phyloP scores from a whole-genome alignment of 2,888 invertebrate species.

The Alloplasta piceator region DNA sequence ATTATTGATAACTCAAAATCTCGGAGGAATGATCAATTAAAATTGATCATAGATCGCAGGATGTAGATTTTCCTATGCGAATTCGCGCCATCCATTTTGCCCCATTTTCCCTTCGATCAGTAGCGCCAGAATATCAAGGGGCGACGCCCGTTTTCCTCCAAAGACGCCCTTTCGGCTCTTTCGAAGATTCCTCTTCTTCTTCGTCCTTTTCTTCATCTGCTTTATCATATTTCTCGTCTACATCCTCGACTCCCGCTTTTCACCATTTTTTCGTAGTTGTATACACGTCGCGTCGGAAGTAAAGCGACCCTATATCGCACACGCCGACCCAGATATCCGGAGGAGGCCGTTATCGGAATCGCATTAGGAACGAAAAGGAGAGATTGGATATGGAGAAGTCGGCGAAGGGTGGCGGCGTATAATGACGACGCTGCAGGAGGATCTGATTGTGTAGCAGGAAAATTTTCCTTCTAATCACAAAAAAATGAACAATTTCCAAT shows the following conservation, averaged over 20 bases:
- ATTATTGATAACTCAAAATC: too few species aligned
- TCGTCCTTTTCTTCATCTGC: slow-evolving; percentile 9
- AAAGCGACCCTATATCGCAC: slow-evolving; percentile 25
- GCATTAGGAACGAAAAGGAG: slow-evolving; percentile 74
- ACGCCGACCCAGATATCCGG: slow-evolving; percentile 72
- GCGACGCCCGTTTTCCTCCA: slow-evolving; percentile 24
- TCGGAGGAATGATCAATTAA: too few species aligned
- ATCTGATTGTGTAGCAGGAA: neutral
- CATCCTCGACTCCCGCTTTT: slow-evolving; percentile 11
- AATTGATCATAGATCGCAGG: too few species aligned
- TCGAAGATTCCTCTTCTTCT: neutral
- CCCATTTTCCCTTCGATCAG: slow-evolving; percentile 6
- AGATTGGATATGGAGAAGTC: neutral
- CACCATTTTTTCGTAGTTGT: neutral
- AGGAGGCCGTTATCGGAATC: slow-evolving; percentile 78
- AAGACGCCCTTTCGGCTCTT: slow-evolving; percentile 8
- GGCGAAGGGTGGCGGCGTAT: neutral
- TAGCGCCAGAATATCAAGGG: slow-evolving; percentile 34
- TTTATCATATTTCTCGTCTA: slow-evolving; percentile 9
- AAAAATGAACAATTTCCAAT: too few species aligned
- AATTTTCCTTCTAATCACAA: too few species aligned
- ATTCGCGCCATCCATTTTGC: slow-evolving; percentile 11
- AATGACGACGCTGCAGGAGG: neutral
- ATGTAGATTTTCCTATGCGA: neutral
- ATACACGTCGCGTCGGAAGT: slow-evolving; percentile 30